Evolutionary conservation across 1,140 invertebrate species (phyloP).

Genomic region (Aradophagus sp.): DNA sequence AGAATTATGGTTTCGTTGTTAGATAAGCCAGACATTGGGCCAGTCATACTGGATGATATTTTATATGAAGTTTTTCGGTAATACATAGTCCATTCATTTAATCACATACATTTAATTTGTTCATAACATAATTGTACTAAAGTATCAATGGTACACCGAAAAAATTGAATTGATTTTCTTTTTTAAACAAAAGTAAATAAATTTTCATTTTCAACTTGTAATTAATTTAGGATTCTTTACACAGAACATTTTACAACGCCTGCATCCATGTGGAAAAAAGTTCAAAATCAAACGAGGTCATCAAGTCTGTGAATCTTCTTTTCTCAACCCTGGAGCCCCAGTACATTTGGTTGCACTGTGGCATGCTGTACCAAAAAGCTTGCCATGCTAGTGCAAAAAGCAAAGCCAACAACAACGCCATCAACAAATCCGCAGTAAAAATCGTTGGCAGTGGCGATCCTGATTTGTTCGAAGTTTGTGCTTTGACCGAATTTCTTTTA

Average conservation of each 20-base stretch:
- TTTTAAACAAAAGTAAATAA: too few species aligned
- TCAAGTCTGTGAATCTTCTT: slow-evolving; percentile 90
- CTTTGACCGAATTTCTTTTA: slow-evolving; percentile 85
- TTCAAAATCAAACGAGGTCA: slow-evolving; percentile 76
- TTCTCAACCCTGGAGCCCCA: slow-evolving; percentile 89
- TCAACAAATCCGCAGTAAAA: slow-evolving; percentile 63
- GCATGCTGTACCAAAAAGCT: slow-evolving; percentile 80
- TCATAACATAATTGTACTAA: too few species aligned
- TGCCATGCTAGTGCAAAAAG: slow-evolving; percentile 71
- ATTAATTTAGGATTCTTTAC: slow-evolving; percentile 37
- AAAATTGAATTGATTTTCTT: too few species aligned
- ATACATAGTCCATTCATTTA: too few species aligned
- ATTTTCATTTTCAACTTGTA: slow-evolving; percentile 44
- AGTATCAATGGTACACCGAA: too few species aligned
- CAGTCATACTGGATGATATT: slow-evolving; percentile 88
- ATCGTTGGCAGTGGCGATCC: slow-evolving; percentile 79
- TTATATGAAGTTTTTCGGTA: slow-evolving; percentile 89
- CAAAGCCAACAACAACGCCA: slow-evolving; percentile 39
- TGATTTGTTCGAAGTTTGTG: slow-evolving; percentile 80
- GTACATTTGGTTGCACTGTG: slow-evolving; percentile 91
- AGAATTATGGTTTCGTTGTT: slow-evolving; percentile 89
- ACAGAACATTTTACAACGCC: slow-evolving; percentile 75
- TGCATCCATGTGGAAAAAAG: slow-evolving; percentile 65
- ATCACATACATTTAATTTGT: too few species aligned
- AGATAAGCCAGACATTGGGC: slow-evolving; percentile 92